Evolutionary conservation across 1,140 invertebrate genomes (phyloP).

Genomic region (Papilio machaon): DNA sequence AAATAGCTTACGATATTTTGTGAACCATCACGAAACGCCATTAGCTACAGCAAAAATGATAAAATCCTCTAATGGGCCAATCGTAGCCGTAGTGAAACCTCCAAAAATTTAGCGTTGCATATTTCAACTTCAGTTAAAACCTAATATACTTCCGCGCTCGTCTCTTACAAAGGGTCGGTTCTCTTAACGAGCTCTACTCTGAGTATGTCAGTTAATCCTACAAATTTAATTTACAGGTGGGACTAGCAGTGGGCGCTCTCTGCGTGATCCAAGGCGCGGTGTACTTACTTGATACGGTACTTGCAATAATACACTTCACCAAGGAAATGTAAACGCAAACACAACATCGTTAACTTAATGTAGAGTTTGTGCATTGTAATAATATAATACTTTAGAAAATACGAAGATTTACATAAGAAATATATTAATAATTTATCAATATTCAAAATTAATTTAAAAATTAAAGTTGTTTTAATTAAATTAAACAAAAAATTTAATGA

Average conservation of each 20-base stretch:
- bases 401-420: not conserved
- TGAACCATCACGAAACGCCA: not conserved
- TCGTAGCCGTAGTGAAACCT: not conserved
- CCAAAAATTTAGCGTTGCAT: not conserved
- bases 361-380: conserved; percentile 2
- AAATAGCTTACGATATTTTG: not conserved
- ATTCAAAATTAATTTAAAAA: not conserved
- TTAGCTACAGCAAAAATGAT: not conserved
- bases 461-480: not conserved
- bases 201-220: not conserved
- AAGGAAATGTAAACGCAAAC: conserved; percentile 81
- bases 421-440: not conserved
- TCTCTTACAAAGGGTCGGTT: not conserved
- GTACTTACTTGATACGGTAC: conserved; percentile 89
- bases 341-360: conserved; percentile 1
- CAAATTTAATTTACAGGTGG: conserved; percentile 83
- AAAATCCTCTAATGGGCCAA: not conserved
- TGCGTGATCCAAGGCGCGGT: conserved; percentile 89
- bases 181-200: not conserved
- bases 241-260: conserved; percentile 89
- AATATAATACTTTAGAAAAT: not conserved
- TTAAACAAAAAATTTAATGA: not conserved
- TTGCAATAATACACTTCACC: conserved; percentile 88
- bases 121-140: no score
- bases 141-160: no score